Evolutionary conservation across 2,797 vertebrate genomes (phyloP).

Genomic region (Pantherophis vulpinus): DNA sequence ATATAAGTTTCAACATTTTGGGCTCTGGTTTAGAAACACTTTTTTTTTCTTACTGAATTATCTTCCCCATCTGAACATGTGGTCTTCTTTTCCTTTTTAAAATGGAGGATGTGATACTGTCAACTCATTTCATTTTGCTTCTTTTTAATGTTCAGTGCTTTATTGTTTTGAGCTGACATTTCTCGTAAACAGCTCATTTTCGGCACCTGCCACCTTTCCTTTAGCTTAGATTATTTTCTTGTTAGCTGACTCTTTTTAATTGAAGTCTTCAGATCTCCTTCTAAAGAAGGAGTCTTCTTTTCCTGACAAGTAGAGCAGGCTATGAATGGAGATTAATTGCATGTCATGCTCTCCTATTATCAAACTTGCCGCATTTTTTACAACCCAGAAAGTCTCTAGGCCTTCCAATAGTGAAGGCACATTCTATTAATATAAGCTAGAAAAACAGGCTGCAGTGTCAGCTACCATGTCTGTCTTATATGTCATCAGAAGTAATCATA

Average conservation of each 20-base stretch:
- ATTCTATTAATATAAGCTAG: conserved; percentile 32
- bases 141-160: conserved; percentile 57
- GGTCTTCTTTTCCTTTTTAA: conserved; percentile 39
- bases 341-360: conserved; percentile 67
- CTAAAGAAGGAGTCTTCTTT: conserved; percentile 63
- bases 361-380: conserved; percentile 67
- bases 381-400: conserved; percentile 47
- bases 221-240: conserved; percentile 73
- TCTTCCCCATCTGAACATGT: conserved; percentile 38
- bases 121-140: conserved; percentile 47
- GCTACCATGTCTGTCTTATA: conserved; percentile 7
- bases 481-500: neutral
- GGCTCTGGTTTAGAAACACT: neutral
- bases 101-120: conserved; percentile 33
- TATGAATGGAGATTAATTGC: conserved; percentile 79
- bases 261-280: conserved; percentile 73
- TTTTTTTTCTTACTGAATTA: conserved; percentile 11
- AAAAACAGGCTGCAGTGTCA: conserved; percentile 34
- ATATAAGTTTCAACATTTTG: neutral
- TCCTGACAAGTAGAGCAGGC: conserved; percentile 70
- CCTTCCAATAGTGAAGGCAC: conserved; percentile 40
- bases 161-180: conserved; percentile 64
- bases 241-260: conserved; percentile 74
- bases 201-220: conserved; percentile 71
- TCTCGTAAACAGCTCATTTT: conserved; percentile 71